Evolutionary conservation across 2,113 vertebrate species (phyloP), one percentile per base, ranked within the genome.

Genomic region (Hydrochoerus hydrochaeris): DNA sequence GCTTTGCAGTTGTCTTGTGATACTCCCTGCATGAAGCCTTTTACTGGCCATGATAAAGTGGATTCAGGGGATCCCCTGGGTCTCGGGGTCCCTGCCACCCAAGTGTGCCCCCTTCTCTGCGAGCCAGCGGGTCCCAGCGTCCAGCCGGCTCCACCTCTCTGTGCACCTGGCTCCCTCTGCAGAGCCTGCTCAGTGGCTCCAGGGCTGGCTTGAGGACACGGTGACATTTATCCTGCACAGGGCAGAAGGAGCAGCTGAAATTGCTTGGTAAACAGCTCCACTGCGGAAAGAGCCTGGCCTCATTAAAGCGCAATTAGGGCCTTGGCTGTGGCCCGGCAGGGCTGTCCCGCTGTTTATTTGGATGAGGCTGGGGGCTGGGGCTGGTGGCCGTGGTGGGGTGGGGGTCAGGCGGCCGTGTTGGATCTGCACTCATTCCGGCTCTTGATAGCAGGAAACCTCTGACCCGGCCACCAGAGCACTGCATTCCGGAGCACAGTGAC

Each of bases 261-360:
- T 92, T 96, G 96, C 97, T 98, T 98, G 97, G 97, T 98, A 98
- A 98, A 98, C 98, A 98, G 98, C 91, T 92, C 92, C 49, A 95
- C 62, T 84, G 90, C 32, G 96, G 98, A 98, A 98, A 98, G 98
- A 98, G 97, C 98, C 88, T 90, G 94, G 95, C 95, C 98, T 98
- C 97, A 98, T 98, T 98, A 98, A 98, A 98, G 97, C 96, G 94
- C 96, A 98, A 98, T 99, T 98, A 98, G 97, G 94, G 96, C 94
- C 95, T 52, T 3, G 96, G 96, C 96, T 98, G 98, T 62, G 88
- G 92, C 83, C 96, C 98, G 30, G 63, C 63, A 2, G 54, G 95
- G 95, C 46, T 7, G 95, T 69, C 96, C 97, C 97, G 94, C 91
- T 97, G 96, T 98, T 97, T 98, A 98, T 98, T 98, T 98, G 96